A percentile compares a stretch with the other conserved stretches of the same genome.
These are phyloP conservation scores for Sinosuthora webbiana DNA, from an alignment of 2,113 vertebrate species.

Conservation along the genomic window DNA sequence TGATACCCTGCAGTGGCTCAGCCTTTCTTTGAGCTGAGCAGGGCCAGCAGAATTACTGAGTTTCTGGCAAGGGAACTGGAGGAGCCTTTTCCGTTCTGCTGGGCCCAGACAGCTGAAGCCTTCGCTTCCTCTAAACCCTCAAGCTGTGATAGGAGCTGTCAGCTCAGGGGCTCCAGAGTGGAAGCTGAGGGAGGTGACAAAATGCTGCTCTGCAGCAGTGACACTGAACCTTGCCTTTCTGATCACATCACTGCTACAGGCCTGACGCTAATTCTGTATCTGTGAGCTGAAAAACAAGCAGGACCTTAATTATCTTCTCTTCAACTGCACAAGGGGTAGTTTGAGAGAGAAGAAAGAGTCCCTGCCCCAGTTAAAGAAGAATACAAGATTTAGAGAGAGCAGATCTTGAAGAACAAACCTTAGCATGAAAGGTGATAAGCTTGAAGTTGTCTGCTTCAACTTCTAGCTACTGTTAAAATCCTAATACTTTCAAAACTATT, in stretches of 20 bases:
- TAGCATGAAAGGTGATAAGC: background rate
- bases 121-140: background rate
- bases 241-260: background rate
- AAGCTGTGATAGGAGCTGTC: background rate
- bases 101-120: background rate
- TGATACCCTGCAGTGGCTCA: background rate
- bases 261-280: background rate
- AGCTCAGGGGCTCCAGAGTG: background rate
- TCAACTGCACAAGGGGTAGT: background rate
- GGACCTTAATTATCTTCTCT: background rate
- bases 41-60: background rate
- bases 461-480: background rate
- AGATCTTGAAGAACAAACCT: background rate
- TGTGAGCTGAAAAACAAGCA: background rate
- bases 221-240: background rate
- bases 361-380: background rate
- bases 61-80: background rate
- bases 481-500: background rate
- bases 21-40: background rate
- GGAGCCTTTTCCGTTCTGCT: background rate
- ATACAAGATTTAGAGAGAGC: background rate
- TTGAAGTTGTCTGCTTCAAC: background rate
- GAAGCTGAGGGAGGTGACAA: background rate
- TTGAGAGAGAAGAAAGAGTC: background rate
- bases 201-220: background rate